Conservation (phyloP, 2,888 invertebrate species). For the Latrodectus hesperus region DNA sequence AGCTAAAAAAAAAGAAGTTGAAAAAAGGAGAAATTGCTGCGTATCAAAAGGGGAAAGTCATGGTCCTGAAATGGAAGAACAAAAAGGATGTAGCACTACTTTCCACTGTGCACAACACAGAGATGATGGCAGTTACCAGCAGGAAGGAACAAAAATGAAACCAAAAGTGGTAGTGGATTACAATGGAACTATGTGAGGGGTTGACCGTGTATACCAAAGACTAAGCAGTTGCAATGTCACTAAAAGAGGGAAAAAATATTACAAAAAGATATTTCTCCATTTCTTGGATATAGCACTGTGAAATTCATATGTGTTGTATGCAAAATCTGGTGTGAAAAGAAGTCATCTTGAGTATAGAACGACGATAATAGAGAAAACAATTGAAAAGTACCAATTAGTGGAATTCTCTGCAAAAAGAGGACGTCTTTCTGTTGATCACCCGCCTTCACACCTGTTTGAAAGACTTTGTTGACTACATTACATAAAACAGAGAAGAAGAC, state of each 20-base stretch:
- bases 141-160: constrained; percentile 13
- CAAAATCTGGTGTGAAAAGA: constrained; percentile 19
- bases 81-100: constrained; percentile 50
- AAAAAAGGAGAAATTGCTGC: constrained; percentile 53
- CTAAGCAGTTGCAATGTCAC: constrained; percentile 20
- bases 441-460: constrained; percentile 10
- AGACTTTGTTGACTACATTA: constrained; percentile 9
- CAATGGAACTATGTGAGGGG: not conserved
- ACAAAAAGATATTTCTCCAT: not conserved
- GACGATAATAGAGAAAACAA: constrained; percentile 7
- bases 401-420: constrained; percentile 7
- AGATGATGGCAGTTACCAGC: constrained; percentile 12
- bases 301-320: constrained; percentile 24
- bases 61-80: constrained; percentile 29
- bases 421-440: not conserved
- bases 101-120: constrained; percentile 19
- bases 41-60: constrained; percentile 28
- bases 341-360: constrained; percentile 8
- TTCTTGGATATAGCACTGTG: constrained; percentile 45
- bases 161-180: constrained; percentile 4
- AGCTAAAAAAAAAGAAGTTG: constrained; percentile 26
- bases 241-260: constrained; percentile 22
- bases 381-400: not conserved
- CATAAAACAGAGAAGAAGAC: too few species aligned
- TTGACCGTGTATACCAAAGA: constrained; percentile 8